Conservation (phyloP, 2,113 vertebrate species). For the Alethe castanea region DNA sequence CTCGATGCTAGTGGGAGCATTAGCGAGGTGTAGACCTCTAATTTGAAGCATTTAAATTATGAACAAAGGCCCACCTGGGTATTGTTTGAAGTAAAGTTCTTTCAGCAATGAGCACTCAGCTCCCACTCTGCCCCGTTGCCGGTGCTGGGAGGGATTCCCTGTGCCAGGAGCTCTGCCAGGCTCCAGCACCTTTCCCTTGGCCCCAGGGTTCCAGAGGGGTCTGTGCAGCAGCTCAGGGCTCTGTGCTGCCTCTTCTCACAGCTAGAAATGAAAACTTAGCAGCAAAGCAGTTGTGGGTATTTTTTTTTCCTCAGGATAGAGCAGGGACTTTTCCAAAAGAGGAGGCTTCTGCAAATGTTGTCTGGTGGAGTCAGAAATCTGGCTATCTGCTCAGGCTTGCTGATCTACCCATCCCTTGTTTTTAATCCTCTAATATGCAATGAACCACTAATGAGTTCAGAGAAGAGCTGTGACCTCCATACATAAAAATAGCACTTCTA, state of each 20-base stretch:
- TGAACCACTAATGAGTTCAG: not conserved
- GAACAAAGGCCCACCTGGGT: conserved; percentile 2
- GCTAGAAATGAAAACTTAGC: fast-evolving
- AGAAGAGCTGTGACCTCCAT: not conserved
- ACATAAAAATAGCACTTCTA: not conserved
- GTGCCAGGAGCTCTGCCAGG: not conserved
- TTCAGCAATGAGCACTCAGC: not conserved
- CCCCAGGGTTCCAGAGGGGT: fast-evolving
- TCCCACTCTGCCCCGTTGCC: not conserved
- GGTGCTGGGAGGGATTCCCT: not conserved
- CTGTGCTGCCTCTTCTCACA: not conserved
- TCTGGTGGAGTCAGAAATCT: not conserved
- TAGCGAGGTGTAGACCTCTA: not conserved
- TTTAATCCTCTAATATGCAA: not conserved
- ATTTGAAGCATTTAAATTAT: conserved; percentile 1
- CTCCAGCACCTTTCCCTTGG: not conserved
- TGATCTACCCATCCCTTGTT: not conserved
- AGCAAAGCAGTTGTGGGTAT: not conserved
- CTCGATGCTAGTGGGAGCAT: not conserved
- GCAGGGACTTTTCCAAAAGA: not conserved
- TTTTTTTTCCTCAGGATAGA: not conserved
- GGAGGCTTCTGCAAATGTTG: not conserved
- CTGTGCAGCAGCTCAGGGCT: not conserved
- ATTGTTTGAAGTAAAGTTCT: conserved; percentile 22
- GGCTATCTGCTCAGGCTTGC: not conserved